Base-by-base conservation (phyloP, 2,113 vertebrate genomes). In the Etia nguti region DNA sequence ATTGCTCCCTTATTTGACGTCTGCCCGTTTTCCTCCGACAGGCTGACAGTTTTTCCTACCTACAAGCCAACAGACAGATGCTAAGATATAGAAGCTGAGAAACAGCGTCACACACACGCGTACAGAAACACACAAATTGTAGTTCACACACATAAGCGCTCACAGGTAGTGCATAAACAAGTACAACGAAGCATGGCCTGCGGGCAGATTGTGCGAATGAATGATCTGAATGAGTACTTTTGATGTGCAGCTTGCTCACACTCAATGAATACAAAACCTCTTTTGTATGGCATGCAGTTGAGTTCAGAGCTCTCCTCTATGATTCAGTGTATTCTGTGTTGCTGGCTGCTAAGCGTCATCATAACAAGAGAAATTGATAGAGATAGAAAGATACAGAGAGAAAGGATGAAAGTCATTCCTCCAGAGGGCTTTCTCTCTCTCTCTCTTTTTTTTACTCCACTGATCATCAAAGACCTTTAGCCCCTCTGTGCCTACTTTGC, bases 381-480 rank as follows among this genome's bases (percentile, higher is more conserved):
- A 86, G 56, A 92, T 73, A 18, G 73, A 88, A 60, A 85, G 81
- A 84, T 52, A 84, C 56, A 86, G 56, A 70, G 43, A 85, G 54
- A 82, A 68, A 70, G 57, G 75, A 93, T 93, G 85, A 92, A 92
- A 93, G 83, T 41, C 46, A 75, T 89, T 93, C 73, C 87, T 90
- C 79, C 59, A 84, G 31, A 83, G 77, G 83, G 38, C 68, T 88
- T 83, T 85, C 77, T 88, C 80, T 88, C 80, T 88, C 59, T 87
- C 80, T 73, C 6, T 89, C 26, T 56, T 82, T 81, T 83, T 79
- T 92, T 82, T 83, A 55, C 79, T 86, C 48, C 46, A 77, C 80
- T 86, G 88, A 92, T 93, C 86, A 87, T 92, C 87, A 92, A 89
- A 92, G 85, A 86, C 86, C 62, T 83, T 82, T 80, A 68, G 81